Evolutionary conservation across 2,113 vertebrate genomes (phyloP), one percentile per base, ranked within the genome.

Genomic region (Prunella himalayana): DNA sequence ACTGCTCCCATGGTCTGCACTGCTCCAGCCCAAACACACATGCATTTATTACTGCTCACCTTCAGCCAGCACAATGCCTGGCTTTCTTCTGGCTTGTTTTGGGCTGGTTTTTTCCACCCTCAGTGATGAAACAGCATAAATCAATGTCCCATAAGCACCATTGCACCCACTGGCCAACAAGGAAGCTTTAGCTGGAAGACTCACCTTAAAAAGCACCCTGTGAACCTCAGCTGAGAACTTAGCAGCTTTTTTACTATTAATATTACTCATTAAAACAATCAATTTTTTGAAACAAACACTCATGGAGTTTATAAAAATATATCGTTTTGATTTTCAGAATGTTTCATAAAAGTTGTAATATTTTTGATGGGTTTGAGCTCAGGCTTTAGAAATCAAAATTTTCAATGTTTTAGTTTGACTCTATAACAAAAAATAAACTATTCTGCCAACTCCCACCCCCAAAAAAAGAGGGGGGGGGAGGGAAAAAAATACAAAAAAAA

Each of bases 11-110:
- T 1, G n/a, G 21, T 8, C 33, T 59, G 84, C 11, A 15, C 44
- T 24, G 18, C 0, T 64, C 57, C 47, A n/a, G 0, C 45, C 24
- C 47, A 27, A 33, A 0, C 39, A 44, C 57, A 53, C 19, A 3
- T 7, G 9, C 20, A 33, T 44, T 71, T 65, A 4, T 28, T 42
- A 37, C 0, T 41, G 42, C 1, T 65, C 56, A 70, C 37, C 82
- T 90, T 25, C 73, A 35, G 27, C 6, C 60, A 21, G 1, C 28
- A 82, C 16, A 69, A 51, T 12, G 11, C 39, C 18, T 64, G 35
- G 2, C 3, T 19, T 24, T 41, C 6, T 16, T 17, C 19, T 68
- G 14, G 1, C 49, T 37, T 27, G 15, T 7, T 81, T 53, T 19
- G 37, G 7, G 13, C 3, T 23, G 39, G 2, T 1, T 41, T 21